Evolutionary conservation across 2,797 vertebrate genomes (phyloP).

Genomic region (Tragelaphus eurycerus): DNA sequence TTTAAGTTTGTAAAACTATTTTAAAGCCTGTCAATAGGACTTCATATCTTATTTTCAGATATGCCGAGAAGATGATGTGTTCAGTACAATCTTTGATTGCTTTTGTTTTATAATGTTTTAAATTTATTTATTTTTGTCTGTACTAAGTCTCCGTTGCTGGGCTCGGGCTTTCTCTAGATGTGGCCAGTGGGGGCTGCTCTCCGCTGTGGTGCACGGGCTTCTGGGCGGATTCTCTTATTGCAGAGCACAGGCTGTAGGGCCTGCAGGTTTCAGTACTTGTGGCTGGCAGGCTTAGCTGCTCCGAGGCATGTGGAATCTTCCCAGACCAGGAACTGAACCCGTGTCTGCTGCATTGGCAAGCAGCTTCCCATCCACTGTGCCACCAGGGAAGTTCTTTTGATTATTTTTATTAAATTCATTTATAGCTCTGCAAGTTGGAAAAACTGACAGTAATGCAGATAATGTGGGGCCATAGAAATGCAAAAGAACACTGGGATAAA

Average conservation of each 20-base stretch:
- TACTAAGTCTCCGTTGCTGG: not conserved
- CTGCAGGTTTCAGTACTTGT: not conserved
- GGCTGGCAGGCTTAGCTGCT: accelerated
- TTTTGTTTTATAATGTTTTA: not conserved
- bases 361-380: not conserved
- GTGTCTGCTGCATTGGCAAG: not conserved
- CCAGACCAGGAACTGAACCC: not conserved
- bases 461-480: not conserved
- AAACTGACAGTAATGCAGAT: not conserved
- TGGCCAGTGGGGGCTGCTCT: not conserved
- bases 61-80: conserved; percentile 59
- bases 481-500: not conserved
- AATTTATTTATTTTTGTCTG: not conserved
- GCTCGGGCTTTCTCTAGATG: not conserved
- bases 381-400: not conserved
- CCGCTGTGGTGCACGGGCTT: not conserved
- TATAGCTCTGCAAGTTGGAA: not conserved
- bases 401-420: not conserved
- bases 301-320: not conserved
- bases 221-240: not conserved
- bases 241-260: not conserved
- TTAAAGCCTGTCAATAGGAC: not conserved
- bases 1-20: conserved; percentile 51
- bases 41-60: not conserved
- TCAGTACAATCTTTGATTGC: conserved; percentile 11